Percentiles rank a stretch among this genome's conserved stretches.
Evolutionary conservation across 2,888 invertebrate species (phyloP).

Genomic region (Calameuta pallipes): DNA sequence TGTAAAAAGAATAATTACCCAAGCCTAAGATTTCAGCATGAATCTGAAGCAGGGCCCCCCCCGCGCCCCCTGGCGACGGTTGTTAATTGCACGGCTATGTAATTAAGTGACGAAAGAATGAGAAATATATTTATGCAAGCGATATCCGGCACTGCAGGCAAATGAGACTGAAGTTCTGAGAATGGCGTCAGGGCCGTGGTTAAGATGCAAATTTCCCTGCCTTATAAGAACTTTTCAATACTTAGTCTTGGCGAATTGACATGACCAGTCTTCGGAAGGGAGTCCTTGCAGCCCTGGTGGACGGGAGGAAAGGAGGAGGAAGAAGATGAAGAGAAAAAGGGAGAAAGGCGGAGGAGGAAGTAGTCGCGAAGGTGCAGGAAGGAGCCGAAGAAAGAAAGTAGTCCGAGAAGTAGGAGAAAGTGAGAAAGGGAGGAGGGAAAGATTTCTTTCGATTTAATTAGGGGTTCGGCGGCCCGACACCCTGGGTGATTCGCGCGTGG

Average conservation of each 20-base stretch:
- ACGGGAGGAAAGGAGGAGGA: not conserved
- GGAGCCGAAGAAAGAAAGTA: not conserved
- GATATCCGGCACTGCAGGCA: slow-evolving; percentile 7
- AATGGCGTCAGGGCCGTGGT: slow-evolving; percentile 17
- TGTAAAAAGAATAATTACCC: too few species aligned
- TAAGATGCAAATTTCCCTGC: slow-evolving; percentile 47
- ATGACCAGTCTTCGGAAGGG: not conserved
- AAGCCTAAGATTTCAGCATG: too few species aligned
- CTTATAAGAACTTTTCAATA: slow-evolving; percentile 37
- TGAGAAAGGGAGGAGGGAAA: slow-evolving; percentile 24
- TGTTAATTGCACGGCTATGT: too few species aligned
- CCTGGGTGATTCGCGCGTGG: slow-evolving; percentile 23
- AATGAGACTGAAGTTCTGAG: slow-evolving; percentile 35
- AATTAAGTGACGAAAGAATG: too few species aligned
- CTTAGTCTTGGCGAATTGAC: slow-evolving; percentile 32
- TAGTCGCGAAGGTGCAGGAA: not conserved
- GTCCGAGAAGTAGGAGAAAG: not conserved
- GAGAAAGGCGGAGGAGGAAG: too few species aligned
- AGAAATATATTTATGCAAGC: too few species aligned
- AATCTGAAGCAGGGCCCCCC: too few species aligned
- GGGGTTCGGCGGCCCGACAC: slow-evolving; percentile 27
- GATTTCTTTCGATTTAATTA: slow-evolving; percentile 62
- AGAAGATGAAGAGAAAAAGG: not conserved
- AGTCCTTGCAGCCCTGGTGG: too few species aligned
- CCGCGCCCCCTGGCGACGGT: too few species aligned